phyloP scores from a whole-genome alignment of 2,888 invertebrate species.

The Spialia ferax region DNA sequence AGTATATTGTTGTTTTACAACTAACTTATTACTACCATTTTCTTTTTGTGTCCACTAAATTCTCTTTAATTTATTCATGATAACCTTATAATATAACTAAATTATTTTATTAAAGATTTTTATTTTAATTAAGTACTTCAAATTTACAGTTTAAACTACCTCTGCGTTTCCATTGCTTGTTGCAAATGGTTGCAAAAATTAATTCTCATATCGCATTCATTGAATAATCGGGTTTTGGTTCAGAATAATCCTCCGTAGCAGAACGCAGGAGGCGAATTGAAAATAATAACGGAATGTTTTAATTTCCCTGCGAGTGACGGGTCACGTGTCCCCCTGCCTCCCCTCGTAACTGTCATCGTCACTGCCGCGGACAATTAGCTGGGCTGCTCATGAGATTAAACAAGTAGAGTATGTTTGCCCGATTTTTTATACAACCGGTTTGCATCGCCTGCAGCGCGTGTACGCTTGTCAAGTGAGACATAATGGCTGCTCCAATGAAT shows the following conservation, averaged over 20 bases:
- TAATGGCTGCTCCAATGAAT: constrained; percentile 57
- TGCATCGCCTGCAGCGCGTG: constrained; percentile 53
- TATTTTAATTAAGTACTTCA: not conserved
- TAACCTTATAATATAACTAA: too few species aligned
- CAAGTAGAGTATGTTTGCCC: constrained; percentile 69
- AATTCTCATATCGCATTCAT: constrained; percentile 41
- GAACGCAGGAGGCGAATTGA: constrained; percentile 54
- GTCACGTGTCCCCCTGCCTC: constrained; percentile 77
- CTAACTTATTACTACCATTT: too few species aligned
- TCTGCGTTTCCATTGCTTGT: constrained; percentile 19
- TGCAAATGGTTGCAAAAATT: constrained; percentile 36
- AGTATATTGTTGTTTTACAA: too few species aligned
- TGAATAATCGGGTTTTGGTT: constrained; percentile 41
- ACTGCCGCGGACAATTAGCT: constrained; percentile 81
- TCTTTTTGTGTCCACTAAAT: too few species aligned
- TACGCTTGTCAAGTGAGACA: constrained; percentile 54
- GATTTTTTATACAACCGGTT: constrained; percentile 59
- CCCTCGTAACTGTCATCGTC: constrained; percentile 74
- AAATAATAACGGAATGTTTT: constrained; percentile 86
- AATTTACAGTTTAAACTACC: constrained; percentile 5
- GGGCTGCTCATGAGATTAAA: constrained; percentile 82
- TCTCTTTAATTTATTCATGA: too few species aligned
- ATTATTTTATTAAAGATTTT: too few species aligned
- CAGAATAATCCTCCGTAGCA: constrained; percentile 42
- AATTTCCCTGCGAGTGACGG: constrained; percentile 86